Base-by-base conservation (phyloP, 2,797 vertebrate species). In the Antrozous pallidus region DNA sequence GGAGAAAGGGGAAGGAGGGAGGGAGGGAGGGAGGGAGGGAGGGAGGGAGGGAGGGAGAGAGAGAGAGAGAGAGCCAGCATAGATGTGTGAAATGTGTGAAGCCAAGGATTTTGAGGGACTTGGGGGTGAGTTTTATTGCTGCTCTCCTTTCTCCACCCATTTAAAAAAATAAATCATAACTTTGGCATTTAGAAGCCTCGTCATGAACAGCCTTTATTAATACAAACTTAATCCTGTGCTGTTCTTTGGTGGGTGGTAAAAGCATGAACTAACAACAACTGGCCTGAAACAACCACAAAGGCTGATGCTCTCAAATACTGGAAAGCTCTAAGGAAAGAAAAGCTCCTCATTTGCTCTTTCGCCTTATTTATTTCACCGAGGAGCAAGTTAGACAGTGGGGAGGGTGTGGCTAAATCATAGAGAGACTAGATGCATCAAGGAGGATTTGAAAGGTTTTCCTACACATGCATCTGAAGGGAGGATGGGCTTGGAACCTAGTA, bases 241-340 rank as follows among this genome's bases (percentile, higher is more conserved):
- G 38, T 91, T 83, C 71, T 96, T 95, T 17, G 13, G 93, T 96
- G 96, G 88, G 90, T 95, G 96, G 92, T 97, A 97, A 93, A 94
- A 96, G 74, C 73, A 69, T 38, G 63, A 93, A 90, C 51, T 91
- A 92, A 90, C 81, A 93, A 92, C 82, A 95, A 88, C 95, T 82
- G 85, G 80, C 90, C 92, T 89, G 38, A 94, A 90, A 93, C 70
- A 42, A 71, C 2, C 11, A 56, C 67, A 28, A 63, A 90, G 94
- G 51, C 56, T 22, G 47, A 70, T 80, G 40, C 61, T 54, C 58
- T 88, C 80, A 81, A 93, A 73, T 78, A 74, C 75, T 75, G 69
- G 79, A 78, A 89, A 89, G 75, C 67, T 51, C 3, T 58, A 80
- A 85, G 75, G 56, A 90, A 92, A 79, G 31, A 61, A 70, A 79